Evolutionary conservation across 2,797 vertebrate genomes (phyloP).

Genomic region (Enteromius paludinosus): DNA sequence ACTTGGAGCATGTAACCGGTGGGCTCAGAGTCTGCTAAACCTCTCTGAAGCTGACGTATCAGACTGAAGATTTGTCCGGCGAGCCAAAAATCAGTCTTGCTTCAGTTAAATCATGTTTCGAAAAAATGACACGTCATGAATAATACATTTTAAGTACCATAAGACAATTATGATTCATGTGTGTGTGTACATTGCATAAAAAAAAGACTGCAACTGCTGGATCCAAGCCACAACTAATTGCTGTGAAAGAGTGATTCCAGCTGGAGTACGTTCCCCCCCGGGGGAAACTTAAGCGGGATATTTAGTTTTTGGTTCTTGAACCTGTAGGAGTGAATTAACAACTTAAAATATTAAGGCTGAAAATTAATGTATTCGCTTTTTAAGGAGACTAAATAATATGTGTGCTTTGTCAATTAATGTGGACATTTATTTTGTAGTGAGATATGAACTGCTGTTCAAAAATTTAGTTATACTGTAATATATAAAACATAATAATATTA

Average conservation of each 20-base stretch:
- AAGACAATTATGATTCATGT: conserved; percentile 23
- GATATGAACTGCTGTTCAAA: too few species aligned
- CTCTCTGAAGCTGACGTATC: conserved; percentile 1
- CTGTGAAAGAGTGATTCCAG: conserved; percentile 25
- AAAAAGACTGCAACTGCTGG: conserved; percentile 8
- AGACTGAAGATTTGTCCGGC: conserved; percentile 8
- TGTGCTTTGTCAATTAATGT: not conserved
- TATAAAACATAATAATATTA: not conserved
- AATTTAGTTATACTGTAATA: too few species aligned
- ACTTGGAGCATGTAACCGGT: conserved; percentile 12
- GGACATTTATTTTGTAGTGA: not conserved
- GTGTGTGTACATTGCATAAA: not conserved
- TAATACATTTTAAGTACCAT: conserved; percentile 29
- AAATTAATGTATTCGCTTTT: not conserved
- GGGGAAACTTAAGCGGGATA: conserved; percentile 2
- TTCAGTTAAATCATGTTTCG: conserved; percentile 23
- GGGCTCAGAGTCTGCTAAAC: conserved; percentile 36
- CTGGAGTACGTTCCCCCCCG: not conserved
- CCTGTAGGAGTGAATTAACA: not conserved
- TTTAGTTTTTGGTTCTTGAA: not conserved
- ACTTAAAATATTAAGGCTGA: not conserved
- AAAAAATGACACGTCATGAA: conserved; percentile 10
- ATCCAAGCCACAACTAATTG: conserved; percentile 24
- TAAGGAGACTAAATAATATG: not conserved
- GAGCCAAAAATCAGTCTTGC: not conserved